Evolutionary conservation across 2,797 vertebrate species (phyloP).

Genomic region (Poecilia velifera): DNA sequence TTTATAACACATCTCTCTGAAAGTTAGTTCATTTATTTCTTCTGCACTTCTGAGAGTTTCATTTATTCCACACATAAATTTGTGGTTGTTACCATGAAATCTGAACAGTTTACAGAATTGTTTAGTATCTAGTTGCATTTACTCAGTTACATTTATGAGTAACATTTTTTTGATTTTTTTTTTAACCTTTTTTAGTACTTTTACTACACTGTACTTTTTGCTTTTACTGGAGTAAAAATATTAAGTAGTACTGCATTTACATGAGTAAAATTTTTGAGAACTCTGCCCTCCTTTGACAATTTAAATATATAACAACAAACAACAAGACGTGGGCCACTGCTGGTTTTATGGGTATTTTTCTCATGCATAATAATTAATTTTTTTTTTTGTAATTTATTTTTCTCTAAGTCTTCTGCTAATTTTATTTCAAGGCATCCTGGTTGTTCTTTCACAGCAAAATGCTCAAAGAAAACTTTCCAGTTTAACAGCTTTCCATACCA

Average conservation of each 20-base stretch:
- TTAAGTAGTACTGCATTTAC: too few species aligned
- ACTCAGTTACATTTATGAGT: too few species aligned
- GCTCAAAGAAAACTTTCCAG: neutral
- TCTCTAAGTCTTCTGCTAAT: neutral
- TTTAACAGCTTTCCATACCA: neutral
- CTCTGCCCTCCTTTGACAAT: neutral
- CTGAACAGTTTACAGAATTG: too few species aligned
- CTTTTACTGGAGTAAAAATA: too few species aligned
- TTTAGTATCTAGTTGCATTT: too few species aligned
- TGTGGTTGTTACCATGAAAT: neutral
- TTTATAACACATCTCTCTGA: neutral
- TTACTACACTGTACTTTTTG: too few species aligned
- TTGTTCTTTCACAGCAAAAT: neutral
- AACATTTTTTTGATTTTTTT: too few species aligned
- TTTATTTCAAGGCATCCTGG: neutral
- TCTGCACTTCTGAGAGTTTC: neutral
- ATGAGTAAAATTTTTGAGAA: too few species aligned
- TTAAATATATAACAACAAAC: too few species aligned
- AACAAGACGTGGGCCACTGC: too few species aligned
- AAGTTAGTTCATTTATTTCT: neutral
- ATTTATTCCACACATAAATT: neutral
- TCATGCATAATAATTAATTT: neutral
- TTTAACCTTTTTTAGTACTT: too few species aligned
- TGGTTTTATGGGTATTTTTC: neutral
- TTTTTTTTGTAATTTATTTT: neutral